These are phyloP conservation scores for Endotricha flammealis DNA, from an alignment of 2,888 invertebrate species.

Conservation along the genomic window DNA sequence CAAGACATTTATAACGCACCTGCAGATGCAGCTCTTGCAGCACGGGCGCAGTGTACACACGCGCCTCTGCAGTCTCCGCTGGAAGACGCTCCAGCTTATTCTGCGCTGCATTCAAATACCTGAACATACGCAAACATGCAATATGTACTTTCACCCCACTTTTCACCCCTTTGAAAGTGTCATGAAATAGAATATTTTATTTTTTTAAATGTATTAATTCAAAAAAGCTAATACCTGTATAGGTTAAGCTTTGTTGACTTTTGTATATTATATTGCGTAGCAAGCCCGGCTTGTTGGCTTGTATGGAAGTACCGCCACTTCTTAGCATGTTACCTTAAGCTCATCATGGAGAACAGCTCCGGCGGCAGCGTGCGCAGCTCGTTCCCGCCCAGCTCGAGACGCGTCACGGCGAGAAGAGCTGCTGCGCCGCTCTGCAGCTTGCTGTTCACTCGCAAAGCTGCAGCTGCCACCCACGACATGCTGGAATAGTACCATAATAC, in stretches of 20 bases:
- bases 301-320: too few species aligned
- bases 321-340: constrained; percentile 85
- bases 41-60: constrained; percentile 84
- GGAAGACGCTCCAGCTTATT: constrained; percentile 91
- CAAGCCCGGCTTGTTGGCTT: too few species aligned
- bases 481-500: too few species aligned
- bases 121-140: constrained; percentile 9
- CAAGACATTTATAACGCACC: constrained; percentile 41
- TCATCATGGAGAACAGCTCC: constrained; percentile 89
- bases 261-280: too few species aligned
- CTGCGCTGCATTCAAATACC: constrained; percentile 90
- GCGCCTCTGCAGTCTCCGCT: constrained; percentile 41
- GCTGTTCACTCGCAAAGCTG: constrained; percentile 90
- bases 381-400: constrained; percentile 95
- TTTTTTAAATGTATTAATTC: too few species aligned
- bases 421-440: constrained; percentile 84
- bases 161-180: too few species aligned
- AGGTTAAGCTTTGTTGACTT: too few species aligned
- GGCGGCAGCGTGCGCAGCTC: constrained; percentile 87
- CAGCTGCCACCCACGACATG: constrained; percentile 89
- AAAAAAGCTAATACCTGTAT: too few species aligned
- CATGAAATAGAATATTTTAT: too few species aligned
- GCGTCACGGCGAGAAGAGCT: constrained; percentile 93
- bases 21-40: constrained; percentile 95
- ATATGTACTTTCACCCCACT: background rate